phyloP scores from a whole-genome alignment of 2,888 invertebrate genomes.

The Zaprionus obscuricornis region DNA sequence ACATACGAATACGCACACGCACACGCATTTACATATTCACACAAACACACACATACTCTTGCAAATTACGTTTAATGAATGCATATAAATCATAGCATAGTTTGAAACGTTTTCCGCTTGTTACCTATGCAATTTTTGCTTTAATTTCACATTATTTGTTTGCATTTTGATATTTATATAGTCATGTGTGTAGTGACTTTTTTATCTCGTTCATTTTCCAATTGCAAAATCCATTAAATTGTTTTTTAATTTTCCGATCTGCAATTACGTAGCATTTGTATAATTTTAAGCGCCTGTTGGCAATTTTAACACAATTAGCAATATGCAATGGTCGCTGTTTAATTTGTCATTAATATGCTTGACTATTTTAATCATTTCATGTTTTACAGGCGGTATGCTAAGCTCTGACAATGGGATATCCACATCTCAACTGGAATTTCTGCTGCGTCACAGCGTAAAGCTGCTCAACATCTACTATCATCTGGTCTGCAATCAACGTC shows the following conservation, averaged over 20 bases:
- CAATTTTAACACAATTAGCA: conserved; percentile 65
- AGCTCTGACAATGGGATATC: conserved; percentile 49
- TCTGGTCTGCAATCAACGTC: conserved; percentile 82
- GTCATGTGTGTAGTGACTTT: conserved; percentile 17
- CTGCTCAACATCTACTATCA: conserved; percentile 83
- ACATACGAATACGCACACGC: too few species aligned
- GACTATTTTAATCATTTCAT: conserved; percentile 4
- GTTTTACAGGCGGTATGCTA: conserved; percentile 57
- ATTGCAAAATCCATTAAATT: conserved; percentile 61
- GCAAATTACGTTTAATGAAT: conserved; percentile 49
- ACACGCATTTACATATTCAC: conserved; percentile 10
- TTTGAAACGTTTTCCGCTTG: conserved; percentile 68
- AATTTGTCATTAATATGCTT: conserved; percentile 64
- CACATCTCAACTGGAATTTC: conserved; percentile 65
- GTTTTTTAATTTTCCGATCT: conserved; percentile 62
- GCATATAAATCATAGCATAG: conserved; percentile 64
- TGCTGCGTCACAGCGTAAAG: conserved; percentile 82
- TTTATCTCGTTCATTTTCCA: conserved; percentile 23
- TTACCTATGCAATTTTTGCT: conserved; percentile 68
- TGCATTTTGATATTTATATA: conserved; percentile 40
- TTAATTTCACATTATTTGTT: conserved; percentile 67
- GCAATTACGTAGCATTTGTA: conserved; percentile 57
- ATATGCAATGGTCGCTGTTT: conserved; percentile 34
- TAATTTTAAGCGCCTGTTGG: conserved; percentile 50
- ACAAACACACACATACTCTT: neutral